Evolutionary conservation across 2,113 vertebrate species (phyloP), one percentile per base, ranked within the genome.

Genomic region (Gobio gobio): DNA sequence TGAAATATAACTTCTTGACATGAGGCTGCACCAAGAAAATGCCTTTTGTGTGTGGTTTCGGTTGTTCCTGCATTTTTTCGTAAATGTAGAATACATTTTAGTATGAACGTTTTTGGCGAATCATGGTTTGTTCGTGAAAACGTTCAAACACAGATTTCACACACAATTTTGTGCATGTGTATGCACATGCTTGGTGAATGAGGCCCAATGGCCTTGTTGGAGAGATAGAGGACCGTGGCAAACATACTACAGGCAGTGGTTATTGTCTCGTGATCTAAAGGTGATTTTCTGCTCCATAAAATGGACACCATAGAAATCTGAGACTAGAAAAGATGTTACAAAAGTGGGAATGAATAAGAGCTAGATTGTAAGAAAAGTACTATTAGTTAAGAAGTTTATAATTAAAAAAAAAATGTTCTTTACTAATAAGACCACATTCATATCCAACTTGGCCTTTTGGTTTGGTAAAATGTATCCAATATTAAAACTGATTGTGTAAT

Each of bases 211-310:
- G 83, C 86, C 83, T 49, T 72, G 87, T 86, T 79, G 86, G 90
- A 87, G 87, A 86, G 89, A 61, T 77, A 83, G 78, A 86, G 20
- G 86, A 64, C 77, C 14, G 3, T 40, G 64, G 70, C 16, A 4
- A 59, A 22, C 63, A 13, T 33, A 51, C 33, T 24, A 83, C 5
- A 56, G 73, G 81, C 76, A 83, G 20, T 22, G 9, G 64, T 87
- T 73, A 87, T 81, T 89, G 88, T 90, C 72, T 88, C 86, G n/a
- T 40, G 22, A 14, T 80, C 47, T 85, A 56, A 85, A 76, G 66
- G 87, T 90, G 88, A 74, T 84, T 73, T 87, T 78, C 59, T 40
- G 49, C 51, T 22, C 68, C 72, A 79, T 76, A 75, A 76, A 85
- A 76, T 18, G n/a, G 36, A 54, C 51, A 74, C 73, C 76, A 76